Base-by-base conservation (phyloP, 2,888 invertebrate genomes). In the Andrena bucephala region DNA sequence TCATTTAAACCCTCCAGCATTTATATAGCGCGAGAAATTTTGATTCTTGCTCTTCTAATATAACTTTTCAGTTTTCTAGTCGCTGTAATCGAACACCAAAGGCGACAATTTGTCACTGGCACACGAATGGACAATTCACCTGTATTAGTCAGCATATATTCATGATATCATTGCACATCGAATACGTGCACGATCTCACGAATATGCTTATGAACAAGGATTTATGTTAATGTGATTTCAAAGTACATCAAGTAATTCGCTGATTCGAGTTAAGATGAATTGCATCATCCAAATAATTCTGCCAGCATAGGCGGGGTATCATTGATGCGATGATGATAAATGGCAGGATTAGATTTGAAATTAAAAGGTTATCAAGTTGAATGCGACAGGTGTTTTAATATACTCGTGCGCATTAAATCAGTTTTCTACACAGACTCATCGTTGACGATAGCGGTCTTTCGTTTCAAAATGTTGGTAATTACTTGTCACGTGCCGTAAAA, bases 281-380 rank as follows among this genome's bases (percentile, higher is more conserved):
- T 69, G 20, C 16, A 52, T 10, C 10, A 70, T 69, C 52, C n/a
- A 6, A 42, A 29, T 33, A 57, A 68, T 74, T n/a, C 24, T 48
- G 16, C 6, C 24, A 4, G 2, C 16, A 20, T 59, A 6, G 27
- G 29, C 31, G 4, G 7, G 24, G 50, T 60, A 42, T 42, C 13
- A 36, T 24, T 48, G 48, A 27, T 16, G 29, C 27, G 13, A 65
- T 33, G 6, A 4, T 33, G 10, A 24, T 16, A 33, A 10, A 1
- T 7, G 24, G n/a, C 2, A 59, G 13, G 2, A 4, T 60, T 62
- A 42, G 8, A 77, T 62, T 77, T 77, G 67, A 67, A 16, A 74
- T 1, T 8, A 73, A 36, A 36, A 36, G 0, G 10, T 36, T 36
- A 36, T 36, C 3, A 36, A 10, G 2, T 52, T 73, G 20, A 27